A percentile compares a stretch with the other conserved stretches of the same genome.
These are phyloP conservation scores for Cherax quadricarinatus DNA, from an alignment of 1,140 invertebrate species.

Conservation along the genomic window DNA sequence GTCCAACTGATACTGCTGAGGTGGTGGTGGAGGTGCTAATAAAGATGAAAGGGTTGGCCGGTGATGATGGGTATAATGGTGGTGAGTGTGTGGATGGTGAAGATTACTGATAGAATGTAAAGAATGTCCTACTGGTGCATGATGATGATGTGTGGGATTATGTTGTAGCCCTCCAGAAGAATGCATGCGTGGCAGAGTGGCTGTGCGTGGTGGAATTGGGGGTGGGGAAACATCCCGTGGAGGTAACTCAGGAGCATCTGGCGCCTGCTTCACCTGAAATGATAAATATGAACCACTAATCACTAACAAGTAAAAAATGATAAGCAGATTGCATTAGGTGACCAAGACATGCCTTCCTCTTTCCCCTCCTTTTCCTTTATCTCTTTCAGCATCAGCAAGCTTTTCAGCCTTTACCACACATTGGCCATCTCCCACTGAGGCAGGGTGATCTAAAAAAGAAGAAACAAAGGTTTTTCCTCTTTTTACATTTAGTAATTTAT, in stretches of 20 bases:
- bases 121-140: conserved; percentile 41
- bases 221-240: conserved; percentile 81
- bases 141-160: conserved; percentile 42
- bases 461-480: no score
- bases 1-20: conserved; percentile 65
- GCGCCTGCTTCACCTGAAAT: conserved; percentile 79
- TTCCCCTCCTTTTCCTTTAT: no score
- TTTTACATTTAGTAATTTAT: no score
- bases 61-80: conserved; percentile 38
- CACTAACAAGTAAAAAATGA: background rate
- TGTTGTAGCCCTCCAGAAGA: conserved; percentile 71
- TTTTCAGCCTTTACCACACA: no score
- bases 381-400: no score
- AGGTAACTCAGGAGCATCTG: conserved; percentile 81
- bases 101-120: conserved; percentile 18
- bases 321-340: no score
- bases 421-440: no score
- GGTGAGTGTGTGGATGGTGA: conserved; percentile 35
- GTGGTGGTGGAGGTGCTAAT: conserved; percentile 35
- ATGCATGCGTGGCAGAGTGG: conserved; percentile 77
- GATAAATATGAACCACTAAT: conserved; percentile 1
- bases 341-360: no score
- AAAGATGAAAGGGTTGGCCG: conserved; percentile 23
- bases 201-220: conserved; percentile 80
- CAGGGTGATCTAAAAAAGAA: no score